phyloP scores from a whole-genome alignment of 2,113 vertebrate species.

The Brachypodius melanocephalos region DNA sequence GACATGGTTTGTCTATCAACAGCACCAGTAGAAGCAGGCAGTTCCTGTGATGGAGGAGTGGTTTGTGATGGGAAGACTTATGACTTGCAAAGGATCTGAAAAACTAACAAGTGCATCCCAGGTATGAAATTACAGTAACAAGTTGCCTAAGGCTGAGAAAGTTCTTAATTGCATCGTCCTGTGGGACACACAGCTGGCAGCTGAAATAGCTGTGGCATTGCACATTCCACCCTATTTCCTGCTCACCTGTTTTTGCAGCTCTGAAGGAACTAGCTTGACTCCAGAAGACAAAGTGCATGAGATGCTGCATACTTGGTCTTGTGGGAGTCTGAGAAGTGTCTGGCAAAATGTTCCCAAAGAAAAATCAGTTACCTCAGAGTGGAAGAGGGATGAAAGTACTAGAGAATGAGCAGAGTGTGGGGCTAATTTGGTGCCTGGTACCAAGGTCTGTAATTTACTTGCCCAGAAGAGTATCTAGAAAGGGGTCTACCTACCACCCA shows the following conservation, averaged over 20 bases:
- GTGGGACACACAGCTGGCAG: not conserved
- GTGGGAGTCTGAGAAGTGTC: not conserved
- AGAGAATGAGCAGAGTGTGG: not conserved
- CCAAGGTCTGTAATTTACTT: not conserved
- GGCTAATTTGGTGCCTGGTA: not conserved
- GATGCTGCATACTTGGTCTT: accelerated
- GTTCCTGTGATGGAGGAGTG: not conserved
- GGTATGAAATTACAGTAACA: constrained; percentile 23
- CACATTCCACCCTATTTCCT: not conserved
- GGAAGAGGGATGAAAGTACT: not conserved
- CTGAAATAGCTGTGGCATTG: not conserved
- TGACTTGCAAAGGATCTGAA: constrained; percentile 21
- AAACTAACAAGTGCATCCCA: not conserved
- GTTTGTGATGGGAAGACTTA: constrained; percentile 27
- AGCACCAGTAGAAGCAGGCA: constrained; percentile 15
- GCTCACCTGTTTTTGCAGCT: not conserved
- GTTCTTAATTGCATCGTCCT: not conserved
- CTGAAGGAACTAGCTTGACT: not conserved
- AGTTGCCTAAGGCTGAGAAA: constrained; percentile 34
- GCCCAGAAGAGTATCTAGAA: not conserved
- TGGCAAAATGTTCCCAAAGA: not conserved
- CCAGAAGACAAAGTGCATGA: not conserved
- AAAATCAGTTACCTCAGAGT: accelerated
- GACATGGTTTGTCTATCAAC: not conserved
- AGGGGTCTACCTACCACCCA: not conserved